phyloP scores from a whole-genome alignment of 1,140 invertebrate genomes.

The Lordiphosa collinella region DNA sequence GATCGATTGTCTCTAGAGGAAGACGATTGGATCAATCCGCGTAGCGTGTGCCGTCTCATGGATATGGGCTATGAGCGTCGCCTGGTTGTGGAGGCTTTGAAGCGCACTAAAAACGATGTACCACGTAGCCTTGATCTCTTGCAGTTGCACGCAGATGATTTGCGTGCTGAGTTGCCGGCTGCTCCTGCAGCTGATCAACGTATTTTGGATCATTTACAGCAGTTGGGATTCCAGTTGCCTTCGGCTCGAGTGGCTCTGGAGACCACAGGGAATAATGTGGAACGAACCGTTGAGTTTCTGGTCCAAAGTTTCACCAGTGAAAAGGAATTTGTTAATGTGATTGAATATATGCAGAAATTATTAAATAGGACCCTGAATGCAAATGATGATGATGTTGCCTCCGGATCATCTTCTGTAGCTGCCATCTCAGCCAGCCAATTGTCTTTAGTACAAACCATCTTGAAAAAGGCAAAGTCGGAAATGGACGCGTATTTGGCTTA shows the following conservation, averaged over 20 bases:
- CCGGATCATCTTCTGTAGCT: constrained; percentile 11
- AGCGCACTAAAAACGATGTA: constrained; percentile 84
- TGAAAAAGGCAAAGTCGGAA: constrained; percentile 37
- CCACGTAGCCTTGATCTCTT: constrained; percentile 51
- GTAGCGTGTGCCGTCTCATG: constrained; percentile 81
- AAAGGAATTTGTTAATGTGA: constrained; percentile 21
- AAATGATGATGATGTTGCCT: not conserved
- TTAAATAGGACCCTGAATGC: not conserved
- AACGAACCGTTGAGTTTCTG: constrained; percentile 82
- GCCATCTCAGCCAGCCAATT: constrained; percentile 18
- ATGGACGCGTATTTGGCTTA: constrained; percentile 80
- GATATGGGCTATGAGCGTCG: constrained; percentile 85
- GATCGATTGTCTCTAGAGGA: constrained; percentile 65
- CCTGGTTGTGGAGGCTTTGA: constrained; percentile 82
- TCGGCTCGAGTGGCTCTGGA: constrained; percentile 82
- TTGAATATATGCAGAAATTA: constrained; percentile 23
- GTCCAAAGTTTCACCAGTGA: constrained; percentile 53
- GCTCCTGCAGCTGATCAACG: constrained; percentile 54
- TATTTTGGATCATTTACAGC: constrained; percentile 74
- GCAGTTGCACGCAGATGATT: constrained; percentile 42
- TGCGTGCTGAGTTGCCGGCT: constrained; percentile 42
- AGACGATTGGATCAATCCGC: constrained; percentile 63
- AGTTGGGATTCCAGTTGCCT: constrained; percentile 83
- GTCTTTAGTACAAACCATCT: constrained; percentile 19
- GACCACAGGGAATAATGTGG: constrained; percentile 81